Conservation (phyloP, 2,797 vertebrate genomes). For the Poecile montanus region DNA sequence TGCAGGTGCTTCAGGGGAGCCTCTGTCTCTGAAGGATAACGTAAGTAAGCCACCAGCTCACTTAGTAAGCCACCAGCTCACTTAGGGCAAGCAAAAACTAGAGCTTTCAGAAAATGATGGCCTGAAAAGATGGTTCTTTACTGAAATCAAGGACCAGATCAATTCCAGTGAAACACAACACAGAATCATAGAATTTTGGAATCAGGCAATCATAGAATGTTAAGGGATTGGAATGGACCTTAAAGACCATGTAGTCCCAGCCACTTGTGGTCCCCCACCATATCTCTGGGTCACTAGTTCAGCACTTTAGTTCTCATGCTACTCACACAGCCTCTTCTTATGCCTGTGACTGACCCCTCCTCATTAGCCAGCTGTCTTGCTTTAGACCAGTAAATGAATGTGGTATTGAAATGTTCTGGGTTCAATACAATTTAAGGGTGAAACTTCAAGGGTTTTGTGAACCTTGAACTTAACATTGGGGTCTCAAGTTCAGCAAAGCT, state of each 20-base stretch:
- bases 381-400: background rate
- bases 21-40: background rate
- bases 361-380: background rate
- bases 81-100: background rate
- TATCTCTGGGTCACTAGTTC: background rate
- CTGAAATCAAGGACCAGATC: background rate
- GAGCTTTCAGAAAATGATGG: background rate
- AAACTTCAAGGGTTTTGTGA: background rate
- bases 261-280: rapidly evolving
- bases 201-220: background rate
- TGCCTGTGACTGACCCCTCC: background rate
- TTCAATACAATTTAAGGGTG: background rate
- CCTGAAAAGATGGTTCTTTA: background rate
- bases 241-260: background rate
- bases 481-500: background rate
- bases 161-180: background rate
- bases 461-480: background rate
- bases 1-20: background rate
- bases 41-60: background rate
- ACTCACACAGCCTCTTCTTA: background rate
- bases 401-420: background rate
- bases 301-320: background rate
- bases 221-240: background rate
- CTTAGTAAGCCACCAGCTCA: background rate
- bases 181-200: background rate